Evolutionary conservation across 1,140 invertebrate genomes (phyloP).

Genomic region (Belonocnema kinseyi): DNA sequence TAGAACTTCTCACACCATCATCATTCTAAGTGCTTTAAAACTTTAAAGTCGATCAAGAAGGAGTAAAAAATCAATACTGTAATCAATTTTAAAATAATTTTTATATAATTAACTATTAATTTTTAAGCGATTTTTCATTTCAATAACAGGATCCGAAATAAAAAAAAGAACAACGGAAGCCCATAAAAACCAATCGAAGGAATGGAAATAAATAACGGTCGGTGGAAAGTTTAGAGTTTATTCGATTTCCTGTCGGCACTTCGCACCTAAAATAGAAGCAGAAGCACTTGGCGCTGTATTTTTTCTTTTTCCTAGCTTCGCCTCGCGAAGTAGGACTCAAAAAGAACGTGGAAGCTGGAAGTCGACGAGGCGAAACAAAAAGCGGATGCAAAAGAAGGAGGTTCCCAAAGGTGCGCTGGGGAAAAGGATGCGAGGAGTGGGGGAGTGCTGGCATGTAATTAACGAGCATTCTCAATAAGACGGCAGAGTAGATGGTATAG

Average conservation of each 20-base stretch:
- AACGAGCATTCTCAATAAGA: constrained; percentile 64
- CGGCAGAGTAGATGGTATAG: constrained; percentile 32
- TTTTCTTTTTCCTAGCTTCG: constrained; percentile 24
- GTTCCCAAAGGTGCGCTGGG: constrained; percentile 4
- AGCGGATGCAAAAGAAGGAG: constrained; percentile 25
- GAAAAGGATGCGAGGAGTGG: constrained; percentile 29
- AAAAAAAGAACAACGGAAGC: constrained; percentile 7
- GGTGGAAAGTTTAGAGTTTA: constrained; percentile 42
- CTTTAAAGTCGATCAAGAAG: too few species aligned
- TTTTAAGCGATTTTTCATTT: neutral
- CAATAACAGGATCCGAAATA: neutral
- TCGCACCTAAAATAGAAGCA: neutral
- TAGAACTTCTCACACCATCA: neutral
- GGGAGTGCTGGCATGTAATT: constrained; percentile 55
- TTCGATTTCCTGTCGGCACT: constrained; percentile 22
- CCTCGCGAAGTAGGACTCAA: constrained; percentile 3
- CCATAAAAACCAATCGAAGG: constrained; percentile 1
- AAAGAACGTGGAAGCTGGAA: constrained; percentile 36
- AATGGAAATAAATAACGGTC: constrained; percentile 40
- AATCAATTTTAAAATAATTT: neutral
- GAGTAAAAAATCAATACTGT: too few species aligned
- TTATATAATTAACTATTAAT: neutral
- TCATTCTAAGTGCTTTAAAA: too few species aligned
- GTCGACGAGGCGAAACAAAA: constrained; percentile 1
- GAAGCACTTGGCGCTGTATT: neutral